These are phyloP conservation scores for Chrysoperla carnea DNA, from an alignment of 1,140 invertebrate species.

Conservation along the genomic window DNA sequence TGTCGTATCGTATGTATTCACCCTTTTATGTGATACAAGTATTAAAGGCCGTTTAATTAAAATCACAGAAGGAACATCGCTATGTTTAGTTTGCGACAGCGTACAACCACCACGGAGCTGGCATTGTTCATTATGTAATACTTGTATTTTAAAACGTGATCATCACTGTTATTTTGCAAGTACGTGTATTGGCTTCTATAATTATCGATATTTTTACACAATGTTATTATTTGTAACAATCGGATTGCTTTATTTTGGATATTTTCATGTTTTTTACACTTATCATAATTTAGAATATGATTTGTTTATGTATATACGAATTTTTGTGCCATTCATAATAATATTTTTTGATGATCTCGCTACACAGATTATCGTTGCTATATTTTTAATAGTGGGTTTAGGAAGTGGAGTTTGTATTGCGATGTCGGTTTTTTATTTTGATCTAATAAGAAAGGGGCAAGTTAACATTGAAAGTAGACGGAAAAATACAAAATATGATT, in stretches of 20 bases:
- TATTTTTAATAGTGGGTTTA: constrained; percentile 47
- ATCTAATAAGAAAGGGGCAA: constrained; percentile 39
- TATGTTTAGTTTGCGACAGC: constrained; percentile 60
- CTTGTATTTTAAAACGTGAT: constrained; percentile 79
- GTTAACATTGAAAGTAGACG: constrained; percentile 49
- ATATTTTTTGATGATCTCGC: constrained; percentile 34
- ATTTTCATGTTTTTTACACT: constrained; percentile 50
- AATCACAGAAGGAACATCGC: constrained; percentile 43
- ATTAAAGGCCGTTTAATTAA: constrained; percentile 30
- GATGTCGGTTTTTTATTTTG: constrained; percentile 48
- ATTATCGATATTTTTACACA: constrained; percentile 75
- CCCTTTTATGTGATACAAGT: constrained; percentile 56
- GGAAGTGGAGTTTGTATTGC: constrained; percentile 46
- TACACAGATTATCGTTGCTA: constrained; percentile 41
- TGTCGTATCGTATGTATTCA: constrained; percentile 51
- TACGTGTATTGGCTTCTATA: constrained; percentile 77
- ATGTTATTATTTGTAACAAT: constrained; percentile 65
- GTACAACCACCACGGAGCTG: constrained; percentile 72
- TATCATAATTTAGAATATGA: constrained; percentile 20
- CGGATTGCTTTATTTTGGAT: constrained; percentile 43
- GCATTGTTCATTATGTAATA: constrained; percentile 68
- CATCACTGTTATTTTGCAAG: constrained; percentile 89
- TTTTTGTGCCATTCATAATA: constrained; percentile 41
- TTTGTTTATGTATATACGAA: constrained; percentile 32
- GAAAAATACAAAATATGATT: constrained; percentile 43